phyloP scores from a whole-genome alignment of 2,888 invertebrate species.

The Troides helena region DNA sequence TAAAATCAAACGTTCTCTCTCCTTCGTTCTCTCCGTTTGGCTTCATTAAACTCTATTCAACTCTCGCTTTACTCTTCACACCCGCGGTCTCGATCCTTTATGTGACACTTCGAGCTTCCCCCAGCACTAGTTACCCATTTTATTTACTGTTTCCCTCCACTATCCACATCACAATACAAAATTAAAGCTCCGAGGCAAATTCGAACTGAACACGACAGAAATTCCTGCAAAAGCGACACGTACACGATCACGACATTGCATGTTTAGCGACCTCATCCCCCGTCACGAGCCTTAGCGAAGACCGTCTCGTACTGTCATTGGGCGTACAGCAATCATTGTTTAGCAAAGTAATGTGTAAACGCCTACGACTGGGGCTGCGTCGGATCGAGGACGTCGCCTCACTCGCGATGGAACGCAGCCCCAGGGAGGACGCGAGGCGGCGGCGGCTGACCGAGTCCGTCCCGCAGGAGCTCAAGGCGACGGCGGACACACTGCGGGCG shows the following conservation, averaged over 20 bases:
- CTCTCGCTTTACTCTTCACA: slow-evolving; percentile 67
- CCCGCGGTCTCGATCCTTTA: slow-evolving; percentile 63
- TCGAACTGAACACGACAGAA: slow-evolving; percentile 63
- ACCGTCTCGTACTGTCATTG: slow-evolving; percentile 70
- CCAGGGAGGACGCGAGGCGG: slow-evolving; percentile 52
- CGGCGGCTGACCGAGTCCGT: slow-evolving; percentile 65
- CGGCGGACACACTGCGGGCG: slow-evolving; percentile 91
- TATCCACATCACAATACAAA: slow-evolving; percentile 51
- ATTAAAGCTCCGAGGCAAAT: slow-evolving; percentile 48
- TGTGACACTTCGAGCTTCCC: slow-evolving; percentile 72
- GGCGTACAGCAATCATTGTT: slow-evolving; percentile 63
- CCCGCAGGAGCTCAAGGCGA: slow-evolving; percentile 89
- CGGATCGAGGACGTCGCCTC: slow-evolving; percentile 31
- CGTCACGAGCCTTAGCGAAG: slow-evolving; percentile 75
- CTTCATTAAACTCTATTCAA: slow-evolving; percentile 63
- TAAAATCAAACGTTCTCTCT: slow-evolving; percentile 55
- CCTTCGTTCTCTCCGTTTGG: slow-evolving; percentile 48
- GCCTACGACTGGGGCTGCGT: slow-evolving; percentile 69
- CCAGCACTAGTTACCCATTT: slow-evolving; percentile 61
- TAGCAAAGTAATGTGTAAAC: slow-evolving; percentile 61
- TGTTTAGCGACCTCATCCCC: slow-evolving; percentile 77
- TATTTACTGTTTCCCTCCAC: slow-evolving; percentile 47
- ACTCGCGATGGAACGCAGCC: slow-evolving; percentile 53
- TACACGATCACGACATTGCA: slow-evolving; percentile 78
- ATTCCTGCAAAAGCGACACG: slow-evolving; percentile 51